Conservation (phyloP, 2,888 invertebrate species). For the Campopleginae sp. region DNA sequence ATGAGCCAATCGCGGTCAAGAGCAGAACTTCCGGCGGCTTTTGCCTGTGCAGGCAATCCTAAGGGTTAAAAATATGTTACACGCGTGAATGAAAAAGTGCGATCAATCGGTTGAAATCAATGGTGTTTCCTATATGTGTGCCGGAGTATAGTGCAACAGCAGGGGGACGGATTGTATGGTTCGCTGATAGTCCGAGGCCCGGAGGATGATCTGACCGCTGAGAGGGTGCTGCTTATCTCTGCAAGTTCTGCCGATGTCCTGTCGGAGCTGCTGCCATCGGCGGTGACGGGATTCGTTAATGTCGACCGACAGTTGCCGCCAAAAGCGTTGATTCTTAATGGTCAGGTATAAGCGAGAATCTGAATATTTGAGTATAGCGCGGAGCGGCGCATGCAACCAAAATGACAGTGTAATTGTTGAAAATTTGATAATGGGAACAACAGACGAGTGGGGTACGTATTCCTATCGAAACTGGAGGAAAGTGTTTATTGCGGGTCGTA, state of each 20-base stretch:
- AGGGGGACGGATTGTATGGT: conserved; percentile 87
- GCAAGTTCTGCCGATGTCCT: conserved; percentile 86
- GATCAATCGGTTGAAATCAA: conserved; percentile 1
- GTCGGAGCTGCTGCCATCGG: conserved; percentile 84
- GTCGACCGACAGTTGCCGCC: conserved; percentile 77
- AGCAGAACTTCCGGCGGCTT: too few species aligned
- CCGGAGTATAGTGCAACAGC: conserved; percentile 85
- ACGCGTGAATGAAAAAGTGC: background rate
- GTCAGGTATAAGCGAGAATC: conserved; percentile 75
- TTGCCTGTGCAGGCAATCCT: too few species aligned
- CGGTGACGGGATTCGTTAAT: conserved; percentile 36
- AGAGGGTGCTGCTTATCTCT: conserved; percentile 85
- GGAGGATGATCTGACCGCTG: conserved; percentile 81
- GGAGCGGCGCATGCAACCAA: background rate
- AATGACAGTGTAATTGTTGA: background rate
- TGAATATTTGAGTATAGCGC: background rate
- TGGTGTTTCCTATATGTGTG: background rate
- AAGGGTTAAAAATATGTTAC: too few species aligned
- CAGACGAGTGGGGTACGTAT: conserved; percentile 65
- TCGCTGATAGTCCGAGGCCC: conserved; percentile 86
- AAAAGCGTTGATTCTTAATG: conserved; percentile 84
- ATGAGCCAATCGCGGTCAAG: too few species aligned
- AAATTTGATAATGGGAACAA: background rate
- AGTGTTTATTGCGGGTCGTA: conserved; percentile 85
- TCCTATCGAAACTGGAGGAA: conserved; percentile 83